A percentile compares a stretch with the other conserved stretches of the same genome.
phyloP scores from a whole-genome alignment of 2,797 vertebrate genomes.

The Lepilemur septentrionalis region DNA sequence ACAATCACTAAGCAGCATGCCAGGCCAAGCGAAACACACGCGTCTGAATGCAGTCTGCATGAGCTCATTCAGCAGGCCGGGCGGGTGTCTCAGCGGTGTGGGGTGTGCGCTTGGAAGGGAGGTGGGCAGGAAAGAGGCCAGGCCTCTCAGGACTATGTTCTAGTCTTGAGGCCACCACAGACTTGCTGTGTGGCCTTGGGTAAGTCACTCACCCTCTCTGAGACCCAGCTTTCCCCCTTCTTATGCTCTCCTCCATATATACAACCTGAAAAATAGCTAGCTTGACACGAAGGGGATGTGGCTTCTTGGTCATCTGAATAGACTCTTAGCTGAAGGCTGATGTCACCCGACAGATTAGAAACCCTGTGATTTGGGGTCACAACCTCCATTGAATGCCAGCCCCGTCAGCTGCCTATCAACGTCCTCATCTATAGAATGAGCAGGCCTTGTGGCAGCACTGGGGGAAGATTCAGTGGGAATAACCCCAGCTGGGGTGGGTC shows the following conservation, averaged over 20 bases:
- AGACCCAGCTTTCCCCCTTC: neutral
- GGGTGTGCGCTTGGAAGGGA: rapidly evolving
- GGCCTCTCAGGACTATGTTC: neutral
- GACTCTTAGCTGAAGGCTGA: neutral
- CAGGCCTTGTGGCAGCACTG: rapidly evolving
- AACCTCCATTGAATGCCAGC: neutral
- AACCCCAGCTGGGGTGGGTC: neutral
- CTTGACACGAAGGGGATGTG: neutral
- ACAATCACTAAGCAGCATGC: constrained; percentile 46
- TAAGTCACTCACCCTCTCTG: neutral
- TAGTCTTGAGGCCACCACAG: neutral
- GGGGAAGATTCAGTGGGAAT: neutral
- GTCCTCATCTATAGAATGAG: neutral
- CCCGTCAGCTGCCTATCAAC: rapidly evolving
- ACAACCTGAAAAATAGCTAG: neutral
- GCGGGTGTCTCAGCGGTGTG: neutral
- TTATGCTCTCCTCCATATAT: neutral
- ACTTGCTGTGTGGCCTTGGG: neutral
- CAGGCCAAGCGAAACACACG: neutral
- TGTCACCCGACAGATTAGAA: neutral
- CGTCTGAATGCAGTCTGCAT: neutral
- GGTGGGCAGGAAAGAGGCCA: neutral
- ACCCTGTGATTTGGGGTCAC: neutral
- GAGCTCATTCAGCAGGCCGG: neutral
- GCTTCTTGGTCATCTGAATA: neutral